Conservation (phyloP, 1,140 invertebrate species). For the Cherax destructor region DNA sequence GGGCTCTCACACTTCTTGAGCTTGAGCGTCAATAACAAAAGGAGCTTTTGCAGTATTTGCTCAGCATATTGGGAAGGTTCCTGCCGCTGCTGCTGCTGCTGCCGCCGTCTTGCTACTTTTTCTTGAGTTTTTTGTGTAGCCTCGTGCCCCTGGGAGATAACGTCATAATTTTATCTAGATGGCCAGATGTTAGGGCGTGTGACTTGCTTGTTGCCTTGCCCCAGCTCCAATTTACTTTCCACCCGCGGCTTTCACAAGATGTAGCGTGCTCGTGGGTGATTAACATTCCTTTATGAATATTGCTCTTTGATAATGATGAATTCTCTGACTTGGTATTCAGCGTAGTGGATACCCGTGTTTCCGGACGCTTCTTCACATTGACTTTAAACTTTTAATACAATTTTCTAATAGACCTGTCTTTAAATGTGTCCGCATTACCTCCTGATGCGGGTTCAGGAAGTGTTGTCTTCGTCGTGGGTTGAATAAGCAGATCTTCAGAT, state of each 20-base stretch:
- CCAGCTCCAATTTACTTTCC: background rate
- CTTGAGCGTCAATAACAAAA: background rate
- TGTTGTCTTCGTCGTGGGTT: too few species aligned
- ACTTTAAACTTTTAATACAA: too few species aligned
- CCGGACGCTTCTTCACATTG: too few species aligned
- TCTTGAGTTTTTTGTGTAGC: background rate
- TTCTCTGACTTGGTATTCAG: too few species aligned
- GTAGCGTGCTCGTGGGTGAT: too few species aligned
- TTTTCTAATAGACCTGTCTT: too few species aligned
- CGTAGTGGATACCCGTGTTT: too few species aligned
- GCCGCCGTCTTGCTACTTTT: background rate
- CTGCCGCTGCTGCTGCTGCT: background rate
- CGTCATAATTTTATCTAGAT: constrained; percentile 7
- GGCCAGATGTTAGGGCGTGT: background rate
- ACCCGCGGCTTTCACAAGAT: background rate
- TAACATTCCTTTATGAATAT: too few species aligned
- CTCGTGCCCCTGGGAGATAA: constrained; percentile 13
- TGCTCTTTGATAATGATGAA: too few species aligned
- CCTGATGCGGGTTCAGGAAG: too few species aligned
- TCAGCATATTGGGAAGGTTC: background rate
- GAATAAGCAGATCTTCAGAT: too few species aligned
- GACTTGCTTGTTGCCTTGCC: background rate
- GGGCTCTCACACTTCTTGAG: background rate
- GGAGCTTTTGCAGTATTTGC: background rate
- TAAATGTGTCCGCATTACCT: too few species aligned